These are phyloP conservation scores for Cybosia mesomella DNA, from an alignment of 2,888 invertebrate genomes.

Conservation along the genomic window DNA sequence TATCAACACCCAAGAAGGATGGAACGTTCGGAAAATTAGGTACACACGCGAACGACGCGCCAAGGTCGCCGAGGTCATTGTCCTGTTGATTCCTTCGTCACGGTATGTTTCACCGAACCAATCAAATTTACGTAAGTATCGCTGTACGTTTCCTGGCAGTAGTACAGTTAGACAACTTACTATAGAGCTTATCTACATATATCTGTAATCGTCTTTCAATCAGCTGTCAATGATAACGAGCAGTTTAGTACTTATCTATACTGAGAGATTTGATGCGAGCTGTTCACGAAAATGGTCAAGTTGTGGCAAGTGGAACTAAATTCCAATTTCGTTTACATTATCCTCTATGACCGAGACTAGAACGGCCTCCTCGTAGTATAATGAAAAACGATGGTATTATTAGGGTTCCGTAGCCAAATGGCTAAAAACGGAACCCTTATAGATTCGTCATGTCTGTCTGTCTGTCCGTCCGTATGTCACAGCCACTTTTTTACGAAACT, in stretches of 20 bases:
- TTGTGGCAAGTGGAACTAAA: too few species aligned
- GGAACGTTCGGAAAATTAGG: conserved; percentile 46
- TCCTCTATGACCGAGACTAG: too few species aligned
- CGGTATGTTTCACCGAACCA: conserved; percentile 45
- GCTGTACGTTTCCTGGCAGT: conserved; percentile 13
- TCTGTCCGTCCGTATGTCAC: too few species aligned
- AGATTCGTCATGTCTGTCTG: too few species aligned
- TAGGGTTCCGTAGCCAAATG: too few species aligned
- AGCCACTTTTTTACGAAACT: too few species aligned
- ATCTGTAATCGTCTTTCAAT: conserved; percentile 11
- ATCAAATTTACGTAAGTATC: conserved; percentile 15
- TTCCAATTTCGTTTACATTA: too few species aligned
- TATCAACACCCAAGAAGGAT: conserved; percentile 11
- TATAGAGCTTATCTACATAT: conserved; percentile 19
- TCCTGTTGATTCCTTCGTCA: conserved; percentile 56
- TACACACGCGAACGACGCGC: conserved; percentile 55
- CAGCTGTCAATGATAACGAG: neutral
- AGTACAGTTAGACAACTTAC: conserved; percentile 1
- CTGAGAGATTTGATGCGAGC: too few species aligned
- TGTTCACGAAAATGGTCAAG: too few species aligned
- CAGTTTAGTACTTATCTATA: neutral
- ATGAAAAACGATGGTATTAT: too few species aligned
- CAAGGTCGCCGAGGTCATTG: conserved; percentile 71
- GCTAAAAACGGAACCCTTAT: too few species aligned
- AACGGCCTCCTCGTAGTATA: too few species aligned